A percentile compares a stretch with the other conserved stretches of the same genome.
phyloP scores from a whole-genome alignment of 35 echinoderm and acorn worm genomes.

The Chiridota heheva region DNA sequence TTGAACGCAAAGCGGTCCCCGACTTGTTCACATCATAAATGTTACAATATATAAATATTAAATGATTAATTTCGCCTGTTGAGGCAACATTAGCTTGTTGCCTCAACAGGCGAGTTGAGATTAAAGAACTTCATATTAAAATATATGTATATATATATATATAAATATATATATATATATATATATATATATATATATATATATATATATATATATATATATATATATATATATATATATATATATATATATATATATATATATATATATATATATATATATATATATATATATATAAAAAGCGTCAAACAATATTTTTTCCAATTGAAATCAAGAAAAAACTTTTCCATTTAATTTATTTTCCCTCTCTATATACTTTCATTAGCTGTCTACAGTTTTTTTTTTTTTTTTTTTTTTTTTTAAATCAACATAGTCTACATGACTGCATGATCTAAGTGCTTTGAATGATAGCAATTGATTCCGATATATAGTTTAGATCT shows the following conservation, averaged over 20 bases:
- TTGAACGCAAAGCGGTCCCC: no score
- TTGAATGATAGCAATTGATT: no score
- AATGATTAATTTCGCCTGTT: no score
- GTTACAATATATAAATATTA: no score
- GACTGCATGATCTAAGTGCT: no score
- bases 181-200: background rate
- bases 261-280: constrained; percentile 2
- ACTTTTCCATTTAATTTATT: background rate
- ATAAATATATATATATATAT: background rate
- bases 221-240: constrained; percentile 2
- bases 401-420: no score
- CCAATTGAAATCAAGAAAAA: background rate
- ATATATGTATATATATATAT: background rate
- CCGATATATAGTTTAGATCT: no score
- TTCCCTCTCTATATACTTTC: background rate
- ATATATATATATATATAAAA: background rate
- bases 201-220: background rate
- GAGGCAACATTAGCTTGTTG: no score
- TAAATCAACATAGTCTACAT: no score
- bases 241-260: background rate
- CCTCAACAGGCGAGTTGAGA: no score
- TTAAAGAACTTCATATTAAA: background rate
- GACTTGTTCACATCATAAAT: no score
- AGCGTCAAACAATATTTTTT: background rate
- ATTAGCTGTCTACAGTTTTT: no score